Evolutionary conservation across 2,888 invertebrate genomes (phyloP), one percentile per base, ranked within the genome.

Genomic region (Drosophila colorata): DNA sequence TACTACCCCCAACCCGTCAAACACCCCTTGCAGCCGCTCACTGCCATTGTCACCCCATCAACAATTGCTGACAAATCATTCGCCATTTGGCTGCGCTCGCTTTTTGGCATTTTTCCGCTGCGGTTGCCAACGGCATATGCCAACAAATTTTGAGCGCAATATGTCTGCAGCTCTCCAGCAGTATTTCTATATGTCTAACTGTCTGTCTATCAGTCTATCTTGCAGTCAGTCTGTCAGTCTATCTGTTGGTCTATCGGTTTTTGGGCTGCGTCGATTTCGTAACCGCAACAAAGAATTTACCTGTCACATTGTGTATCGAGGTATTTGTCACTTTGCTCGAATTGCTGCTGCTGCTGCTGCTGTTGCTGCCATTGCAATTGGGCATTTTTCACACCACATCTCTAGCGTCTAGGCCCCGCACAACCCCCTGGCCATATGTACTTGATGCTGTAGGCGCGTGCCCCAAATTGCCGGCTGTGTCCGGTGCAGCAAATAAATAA

Each of bases 1-100:
- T 4, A 20, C 13, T 8, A 51, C 51, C 38, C 33, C 2, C 13
- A 28, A 20, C 20, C 13, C 20, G 23, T 4, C 38, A 11, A 5
- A 8, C 20, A 7, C 13, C 44, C 38, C 28, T 31, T 23, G 7
- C 46, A 3, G 3, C 16, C 38, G 18, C 35, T 20, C 25, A 31
- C 16, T 58, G 65, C 47, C 71, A 66, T 70, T 67, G 67, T 57
- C 76, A 78, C 69, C 46, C 78, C 65, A 77, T 64, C 80, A 68
- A 68, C 81, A 84, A 87, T 80, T 84, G 87, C 81, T 80, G 87
- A 78, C 85, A 84, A 87, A 88, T 87, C 88, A 87, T 87, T 88
- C 85, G 82, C 75, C 75, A 87, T 87, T 88, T 86, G 84, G 76
- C 70, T 83, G 78, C 69, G 48, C 66, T 53, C 56, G 51, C 53